Base-by-base conservation (phyloP, 2,797 vertebrate species). In the Botia almorhae region DNA sequence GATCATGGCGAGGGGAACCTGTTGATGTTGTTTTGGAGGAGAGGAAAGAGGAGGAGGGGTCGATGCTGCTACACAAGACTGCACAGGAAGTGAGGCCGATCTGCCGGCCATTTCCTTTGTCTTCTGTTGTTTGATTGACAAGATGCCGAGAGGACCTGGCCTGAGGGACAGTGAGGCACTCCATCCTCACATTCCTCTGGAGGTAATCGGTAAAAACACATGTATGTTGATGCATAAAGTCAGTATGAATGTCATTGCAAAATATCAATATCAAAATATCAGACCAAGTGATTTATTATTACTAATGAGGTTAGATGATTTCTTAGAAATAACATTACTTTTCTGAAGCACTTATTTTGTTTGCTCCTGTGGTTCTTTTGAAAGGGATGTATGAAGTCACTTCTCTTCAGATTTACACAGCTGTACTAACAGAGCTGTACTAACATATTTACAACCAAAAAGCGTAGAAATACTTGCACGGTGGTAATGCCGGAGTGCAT, bases 101-200 rank as follows among this genome's bases (percentile, higher is more conserved):
- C 69, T 58, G 21, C 36, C 64, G 72, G 78, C 70, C 55, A 69
- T 83, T 78, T 75, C 76, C 14, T 26, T 83, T 82, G 82, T 83
- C 80, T 85, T 81, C 72, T 26, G 61, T 65, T 17, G 74, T 64
- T 76, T 85, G 85, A 88, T 55, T 82, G 64, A 80, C 83, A 81
- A 46, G 48, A 76, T 36, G 23, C 65, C 74, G 78, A 72, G 68
- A 82, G 61, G 63, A 36, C 50, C 21, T 21, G 0, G 74, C 80
- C 80, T 26, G 46, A 83, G 77, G 85, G 73, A 75, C 46, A 74
- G 63, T 80, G 63, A 75, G 61, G 71, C 58, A 60, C 74, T 72
- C n/a, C 7, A 11, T 82, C 56, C 65, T 84, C 64, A 56, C 61
- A 71, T 82, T 82, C 79, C 72, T 39, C 29, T 19, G 12, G 17